A percentile compares a stretch with the other conserved stretches of the same genome.
phyloP scores from a whole-genome alignment of 2,113 vertebrate species.

The Procavia capensis region DNA sequence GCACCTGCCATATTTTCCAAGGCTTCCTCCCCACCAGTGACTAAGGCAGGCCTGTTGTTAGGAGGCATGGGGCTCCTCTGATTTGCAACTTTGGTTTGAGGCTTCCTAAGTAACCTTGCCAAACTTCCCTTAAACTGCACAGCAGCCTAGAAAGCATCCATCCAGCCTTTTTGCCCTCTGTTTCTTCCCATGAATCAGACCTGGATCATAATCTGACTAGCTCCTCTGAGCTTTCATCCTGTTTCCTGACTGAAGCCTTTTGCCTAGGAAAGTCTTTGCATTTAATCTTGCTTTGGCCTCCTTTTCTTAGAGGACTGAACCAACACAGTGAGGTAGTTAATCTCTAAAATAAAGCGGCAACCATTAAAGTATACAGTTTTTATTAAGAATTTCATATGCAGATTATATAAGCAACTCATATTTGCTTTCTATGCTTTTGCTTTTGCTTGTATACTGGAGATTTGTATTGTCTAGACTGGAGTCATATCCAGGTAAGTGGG shows the following conservation, averaged over 20 bases:
- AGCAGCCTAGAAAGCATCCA: background rate
- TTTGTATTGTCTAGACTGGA: background rate
- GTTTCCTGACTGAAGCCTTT: background rate
- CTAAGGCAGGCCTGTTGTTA: background rate
- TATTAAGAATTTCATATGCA: background rate
- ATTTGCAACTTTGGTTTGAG: background rate
- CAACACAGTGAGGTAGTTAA: constrained; percentile 28
- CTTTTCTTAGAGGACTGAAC: background rate
- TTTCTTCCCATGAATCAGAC: background rate
- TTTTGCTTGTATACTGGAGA: background rate
- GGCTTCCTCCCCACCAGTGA: background rate
- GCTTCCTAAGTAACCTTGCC: background rate
- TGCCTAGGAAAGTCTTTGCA: background rate
- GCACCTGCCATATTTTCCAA: accelerated
- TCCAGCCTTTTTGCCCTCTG: background rate
- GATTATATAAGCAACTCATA: background rate
- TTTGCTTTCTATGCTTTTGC: background rate
- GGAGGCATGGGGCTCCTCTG: background rate
- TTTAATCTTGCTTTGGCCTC: background rate
- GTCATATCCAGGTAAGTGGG: background rate
- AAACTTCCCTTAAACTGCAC: background rate
- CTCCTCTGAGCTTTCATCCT: background rate
- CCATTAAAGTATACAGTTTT: background rate
- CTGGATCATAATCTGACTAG: background rate
- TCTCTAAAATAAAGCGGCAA: background rate